These are phyloP conservation scores for Aphis gossypii DNA, from an alignment of 1,140 invertebrate species.

Conservation along the genomic window DNA sequence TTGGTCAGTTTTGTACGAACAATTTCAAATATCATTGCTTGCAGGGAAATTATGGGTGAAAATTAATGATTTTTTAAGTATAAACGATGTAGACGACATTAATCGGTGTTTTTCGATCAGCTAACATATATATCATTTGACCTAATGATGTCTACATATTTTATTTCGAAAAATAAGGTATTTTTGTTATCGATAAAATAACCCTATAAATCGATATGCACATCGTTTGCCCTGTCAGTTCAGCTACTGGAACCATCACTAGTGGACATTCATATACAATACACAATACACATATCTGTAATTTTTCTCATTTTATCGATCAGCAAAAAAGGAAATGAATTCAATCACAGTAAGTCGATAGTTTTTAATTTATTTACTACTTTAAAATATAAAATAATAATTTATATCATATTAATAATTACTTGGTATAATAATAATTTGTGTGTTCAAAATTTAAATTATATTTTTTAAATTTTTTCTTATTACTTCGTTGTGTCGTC, in stretches of 20 bases:
- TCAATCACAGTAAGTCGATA: neutral
- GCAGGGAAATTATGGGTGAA: neutral
- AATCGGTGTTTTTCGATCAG: neutral
- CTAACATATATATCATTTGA: neutral
- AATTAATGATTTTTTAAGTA: slow-evolving; percentile 1
- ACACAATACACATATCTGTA: neutral
- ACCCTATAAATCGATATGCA: neutral
- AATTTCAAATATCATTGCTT: neutral
- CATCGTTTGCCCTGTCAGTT: neutral
- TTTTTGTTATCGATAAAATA: neutral
- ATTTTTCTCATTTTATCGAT: neutral
- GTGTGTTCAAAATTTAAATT: neutral
- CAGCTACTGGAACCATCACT: neutral
- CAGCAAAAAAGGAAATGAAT: neutral
- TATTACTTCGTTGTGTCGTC: neutral
- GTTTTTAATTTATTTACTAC: neutral
- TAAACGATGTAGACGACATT: neutral
- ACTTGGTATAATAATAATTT: neutral
- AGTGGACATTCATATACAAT: neutral
- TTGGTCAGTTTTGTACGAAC: neutral
- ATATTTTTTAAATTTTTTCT: too few relatives aligned
- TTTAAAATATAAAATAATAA: neutral
- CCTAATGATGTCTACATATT: slow-evolving; percentile 15
- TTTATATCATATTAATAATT: neutral
- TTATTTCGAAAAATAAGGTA: neutral